Conservation (phyloP, 35 echinoderm and acorn worm genomes). For the Amphiura filiformis region DNA sequence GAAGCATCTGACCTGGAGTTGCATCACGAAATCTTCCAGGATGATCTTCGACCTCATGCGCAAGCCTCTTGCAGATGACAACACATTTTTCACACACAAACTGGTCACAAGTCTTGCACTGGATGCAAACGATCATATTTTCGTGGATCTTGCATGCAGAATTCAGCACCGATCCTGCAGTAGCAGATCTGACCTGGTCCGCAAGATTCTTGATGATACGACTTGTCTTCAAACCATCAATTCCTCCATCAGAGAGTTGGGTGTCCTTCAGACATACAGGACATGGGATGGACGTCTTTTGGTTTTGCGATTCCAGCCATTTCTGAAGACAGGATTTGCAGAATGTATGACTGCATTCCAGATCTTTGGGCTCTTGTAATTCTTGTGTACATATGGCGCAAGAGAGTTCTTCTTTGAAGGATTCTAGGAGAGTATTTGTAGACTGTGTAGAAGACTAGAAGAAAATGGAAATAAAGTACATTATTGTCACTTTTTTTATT, state of each 20-base stretch:
- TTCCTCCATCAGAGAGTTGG: neutral
- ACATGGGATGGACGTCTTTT: neutral
- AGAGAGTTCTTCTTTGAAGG: slow-evolving; percentile 1
- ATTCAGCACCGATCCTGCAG: neutral
- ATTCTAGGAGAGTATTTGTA: neutral
- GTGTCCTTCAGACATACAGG: neutral
- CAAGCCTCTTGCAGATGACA: neutral
- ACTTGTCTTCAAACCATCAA: neutral
- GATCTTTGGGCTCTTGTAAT: neutral
- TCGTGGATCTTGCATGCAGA: neutral
- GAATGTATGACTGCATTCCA: neutral
- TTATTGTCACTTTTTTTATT: too few relatives aligned
- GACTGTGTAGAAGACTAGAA: neutral
- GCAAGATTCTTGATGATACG: neutral
- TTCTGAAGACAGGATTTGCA: neutral
- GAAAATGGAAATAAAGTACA: too few relatives aligned
- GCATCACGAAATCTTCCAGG: neutral
- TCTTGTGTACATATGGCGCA: neutral
- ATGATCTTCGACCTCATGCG: neutral
- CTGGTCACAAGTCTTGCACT: neutral
- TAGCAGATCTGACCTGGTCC: neutral
- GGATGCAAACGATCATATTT: neutral
- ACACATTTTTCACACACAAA: neutral
- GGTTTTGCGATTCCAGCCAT: neutral
- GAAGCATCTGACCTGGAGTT: neutral